phyloP scores from a whole-genome alignment of 64 coral and sea anemone genomes.

The Montipora capricornis region DNA sequence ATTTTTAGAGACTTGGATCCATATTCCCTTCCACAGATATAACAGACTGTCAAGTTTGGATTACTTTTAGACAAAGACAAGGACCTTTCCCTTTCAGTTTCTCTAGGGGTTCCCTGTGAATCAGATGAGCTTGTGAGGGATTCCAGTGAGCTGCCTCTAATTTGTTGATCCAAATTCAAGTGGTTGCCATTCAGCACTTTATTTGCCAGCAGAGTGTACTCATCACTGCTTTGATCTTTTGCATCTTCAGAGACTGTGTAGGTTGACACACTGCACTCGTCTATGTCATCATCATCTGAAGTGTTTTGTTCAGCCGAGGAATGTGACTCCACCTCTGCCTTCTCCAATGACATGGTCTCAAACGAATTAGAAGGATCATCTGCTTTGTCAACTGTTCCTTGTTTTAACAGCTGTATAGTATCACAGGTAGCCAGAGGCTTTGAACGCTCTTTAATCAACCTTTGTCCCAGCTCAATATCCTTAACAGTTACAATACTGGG shows the following conservation, averaged over 20 bases:
- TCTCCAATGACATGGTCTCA: conserved; percentile 9
- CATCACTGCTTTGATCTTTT: not conserved
- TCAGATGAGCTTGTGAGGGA: conserved; percentile 60
- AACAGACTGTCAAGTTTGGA: conserved; percentile 85
- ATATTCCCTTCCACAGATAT: conserved; percentile 95
- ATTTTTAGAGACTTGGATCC: conserved; percentile 96
- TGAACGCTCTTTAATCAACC: conserved; percentile 36
- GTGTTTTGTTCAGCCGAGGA: conserved; percentile 42
- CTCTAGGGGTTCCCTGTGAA: conserved; percentile 40
- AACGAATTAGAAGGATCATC: conserved; percentile 52
- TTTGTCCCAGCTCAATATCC: conserved; percentile 34
- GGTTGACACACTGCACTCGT: conserved; percentile 20
- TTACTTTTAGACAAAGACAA: conserved; percentile 70
- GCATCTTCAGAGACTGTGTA: not conserved
- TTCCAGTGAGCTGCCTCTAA: conserved; percentile 31
- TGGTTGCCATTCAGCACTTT: not conserved
- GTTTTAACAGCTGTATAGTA: conserved; percentile 25
- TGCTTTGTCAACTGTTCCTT: conserved; percentile 23
- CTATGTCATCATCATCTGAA: conserved; percentile 37
- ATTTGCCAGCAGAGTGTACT: not conserved
- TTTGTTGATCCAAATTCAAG: not conserved
- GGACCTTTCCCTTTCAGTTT: not conserved
- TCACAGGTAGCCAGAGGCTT: not conserved
- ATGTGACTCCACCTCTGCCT: conserved; percentile 42
- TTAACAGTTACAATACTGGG: conserved; percentile 51